Evolutionary conservation across 2,888 invertebrate species (phyloP).

Genomic region (Cheilosia soror): DNA sequence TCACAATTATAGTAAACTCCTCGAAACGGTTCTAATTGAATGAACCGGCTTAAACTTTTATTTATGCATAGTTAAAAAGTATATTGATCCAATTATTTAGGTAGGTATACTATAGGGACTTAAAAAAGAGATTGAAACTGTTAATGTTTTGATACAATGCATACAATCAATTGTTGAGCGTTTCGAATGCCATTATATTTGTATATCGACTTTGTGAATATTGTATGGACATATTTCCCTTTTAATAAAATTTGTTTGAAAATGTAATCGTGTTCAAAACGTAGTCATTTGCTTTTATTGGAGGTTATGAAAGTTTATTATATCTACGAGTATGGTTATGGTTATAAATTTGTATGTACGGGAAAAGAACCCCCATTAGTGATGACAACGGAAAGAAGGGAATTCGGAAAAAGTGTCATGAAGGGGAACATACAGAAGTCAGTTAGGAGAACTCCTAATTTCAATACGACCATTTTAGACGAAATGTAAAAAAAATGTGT

Average conservation of each 20-base stretch:
- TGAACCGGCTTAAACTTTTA: slow-evolving; percentile 34
- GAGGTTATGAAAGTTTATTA: slow-evolving; percentile 36
- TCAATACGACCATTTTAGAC: no score
- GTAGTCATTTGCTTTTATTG: slow-evolving; percentile 38
- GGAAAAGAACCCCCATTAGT: background rate
- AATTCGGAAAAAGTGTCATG: background rate
- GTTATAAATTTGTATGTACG: slow-evolving; percentile 19
- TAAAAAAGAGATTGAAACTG: slow-evolving; percentile 43
- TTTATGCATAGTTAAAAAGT: slow-evolving; percentile 30
- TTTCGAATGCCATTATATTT: slow-evolving; percentile 11
- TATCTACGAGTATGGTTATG: slow-evolving; percentile 7
- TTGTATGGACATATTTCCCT: background rate
- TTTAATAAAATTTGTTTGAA: slow-evolving; percentile 30
- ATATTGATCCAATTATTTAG: slow-evolving; percentile 35
- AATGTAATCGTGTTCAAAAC: slow-evolving; percentile 42
- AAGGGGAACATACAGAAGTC: background rate
- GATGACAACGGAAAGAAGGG: background rate
- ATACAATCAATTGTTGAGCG: slow-evolving; percentile 26
- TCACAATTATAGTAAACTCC: slow-evolving; percentile 52
- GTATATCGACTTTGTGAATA: slow-evolving; percentile 11
- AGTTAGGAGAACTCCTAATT: background rate
- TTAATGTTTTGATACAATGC: slow-evolving; percentile 38
- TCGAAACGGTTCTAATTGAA: slow-evolving; percentile 47
- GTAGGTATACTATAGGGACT: slow-evolving; percentile 41
- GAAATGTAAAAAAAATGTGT: no score